Conservation (phyloP, 2,113 vertebrate genomes). For the Fregetta grallaria region DNA sequence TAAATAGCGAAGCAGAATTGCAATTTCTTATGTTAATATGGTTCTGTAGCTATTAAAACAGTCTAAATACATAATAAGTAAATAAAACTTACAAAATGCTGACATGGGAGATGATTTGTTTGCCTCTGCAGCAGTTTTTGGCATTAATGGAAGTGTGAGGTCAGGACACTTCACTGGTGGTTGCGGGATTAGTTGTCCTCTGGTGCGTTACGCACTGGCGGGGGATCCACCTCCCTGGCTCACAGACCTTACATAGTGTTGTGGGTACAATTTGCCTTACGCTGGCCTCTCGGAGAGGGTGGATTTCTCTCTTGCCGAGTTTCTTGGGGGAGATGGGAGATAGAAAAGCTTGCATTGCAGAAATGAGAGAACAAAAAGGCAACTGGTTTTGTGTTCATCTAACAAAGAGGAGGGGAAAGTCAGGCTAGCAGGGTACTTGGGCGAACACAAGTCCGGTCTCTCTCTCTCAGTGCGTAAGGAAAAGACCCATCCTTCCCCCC, state of each 20-base stretch:
- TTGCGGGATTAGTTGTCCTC: not conserved
- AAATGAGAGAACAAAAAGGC: not conserved
- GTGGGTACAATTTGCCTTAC: not conserved
- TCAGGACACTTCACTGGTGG: not conserved
- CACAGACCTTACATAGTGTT: not conserved
- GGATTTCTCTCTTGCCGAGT: not conserved
- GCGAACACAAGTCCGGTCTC: rapidly evolving
- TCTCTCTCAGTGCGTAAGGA: not conserved
- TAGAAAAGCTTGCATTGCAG: not conserved
- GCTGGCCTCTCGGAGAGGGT: not conserved
- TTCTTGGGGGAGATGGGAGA: not conserved
- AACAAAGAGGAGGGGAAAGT: not conserved
- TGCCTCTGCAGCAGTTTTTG: not conserved
- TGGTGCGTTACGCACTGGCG: rapidly evolving
- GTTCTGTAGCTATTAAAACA: conserved; percentile 63
- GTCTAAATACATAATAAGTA: conserved; percentile 54
- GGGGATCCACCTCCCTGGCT: not conserved
- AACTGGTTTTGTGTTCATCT: not conserved
- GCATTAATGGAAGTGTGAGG: not conserved
- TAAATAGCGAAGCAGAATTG: conserved; percentile 44
- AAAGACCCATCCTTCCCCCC: not conserved
- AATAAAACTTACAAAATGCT: conserved; percentile 19
- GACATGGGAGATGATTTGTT: not conserved
- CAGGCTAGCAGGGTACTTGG: not conserved
- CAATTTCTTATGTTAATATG: conserved; percentile 62